Evolutionary conservation across 2,888 invertebrate species (phyloP), one percentile per base, ranked within the genome.

Genomic region (Orchesella flavescens): DNA sequence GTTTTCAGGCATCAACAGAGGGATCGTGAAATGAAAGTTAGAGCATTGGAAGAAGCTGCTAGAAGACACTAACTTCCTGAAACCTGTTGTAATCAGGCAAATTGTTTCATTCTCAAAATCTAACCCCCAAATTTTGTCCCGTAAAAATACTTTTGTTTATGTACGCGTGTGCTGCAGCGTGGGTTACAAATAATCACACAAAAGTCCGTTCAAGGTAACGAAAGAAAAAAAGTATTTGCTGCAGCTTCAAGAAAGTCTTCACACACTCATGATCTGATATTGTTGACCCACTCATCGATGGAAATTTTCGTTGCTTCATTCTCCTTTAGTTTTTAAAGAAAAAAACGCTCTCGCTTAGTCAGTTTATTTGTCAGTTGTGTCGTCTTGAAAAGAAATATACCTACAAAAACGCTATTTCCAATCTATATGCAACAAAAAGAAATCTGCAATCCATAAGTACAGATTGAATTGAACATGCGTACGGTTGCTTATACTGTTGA

Each of bases 31-130:
- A 92, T 95, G 89, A 95, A 95, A 92, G 94, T 95, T 89, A 93
- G 95, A 89, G 95, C 95, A 87, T 92, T 95, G 89, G 95, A 95
- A 91, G 95, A 95, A 91, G 95, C 96, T 87, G 95, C 95, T 87
- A 93, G 95, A 89, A 94, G 93, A 89, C 93, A 93, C 88, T 87
- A 85, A 86, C 66, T 74, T 66, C 73, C 44, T 44, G 17, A 19
- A 43, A 65, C 43, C 65, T n/a, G 34, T 9, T 65, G 44, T 43
- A 65, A 43, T 43, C 65, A 65, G 65, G 65, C 63, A 72, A 72
- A 77, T n/a, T 43, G 63, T 43, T 7, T 4, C 44, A 24, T 65
- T 65, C n/a, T n/a, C 49, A 12, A 9, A 44, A 12, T 15, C 44
- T 65, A 43, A n/a, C 19, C 65, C 13, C 19, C 34, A n/a, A 63